Percentiles rank a stretch among this genome's conserved stretches.
Conservation (phyloP, 2,888 invertebrate genomes). For the Cancer borealis region DNA sequence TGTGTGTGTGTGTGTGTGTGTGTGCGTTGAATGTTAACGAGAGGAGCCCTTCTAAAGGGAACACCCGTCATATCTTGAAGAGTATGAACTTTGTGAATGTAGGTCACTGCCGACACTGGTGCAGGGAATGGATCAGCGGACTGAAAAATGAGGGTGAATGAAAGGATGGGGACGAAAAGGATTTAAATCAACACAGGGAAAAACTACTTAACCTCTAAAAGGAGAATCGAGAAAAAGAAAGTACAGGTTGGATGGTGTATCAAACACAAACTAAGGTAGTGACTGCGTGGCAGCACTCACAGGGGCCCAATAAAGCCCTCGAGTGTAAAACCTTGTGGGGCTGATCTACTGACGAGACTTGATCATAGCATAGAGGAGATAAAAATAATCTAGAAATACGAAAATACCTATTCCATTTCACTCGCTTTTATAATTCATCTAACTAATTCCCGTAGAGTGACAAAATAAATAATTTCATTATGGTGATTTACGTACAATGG, state of each 20-base stretch:
- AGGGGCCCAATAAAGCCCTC: constrained; percentile 42
- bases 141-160: not conserved
- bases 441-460: constrained; percentile 51
- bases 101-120: constrained; percentile 16
- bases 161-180: not conserved
- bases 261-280: constrained; percentile 30
- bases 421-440: constrained; percentile 40
- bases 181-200: constrained; percentile 17
- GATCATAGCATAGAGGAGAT: constrained; percentile 15
- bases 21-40: constrained; percentile 20
- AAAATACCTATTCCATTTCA: constrained; percentile 55
- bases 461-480: constrained; percentile 57
- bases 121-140: constrained; percentile 43
- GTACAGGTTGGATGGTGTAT: not conserved
- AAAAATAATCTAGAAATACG: constrained; percentile 57
- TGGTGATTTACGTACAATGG: constrained; percentile 25
- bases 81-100: not conserved
- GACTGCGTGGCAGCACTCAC: constrained; percentile 56
- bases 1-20: constrained; percentile 2
- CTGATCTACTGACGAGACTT: not conserved
- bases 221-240: not conserved
- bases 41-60: not conserved
- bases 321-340: not conserved
- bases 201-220: not conserved
- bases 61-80: not conserved